phyloP scores from a whole-genome alignment of 2,888 invertebrate species.

The Drosophila prostipennis region DNA sequence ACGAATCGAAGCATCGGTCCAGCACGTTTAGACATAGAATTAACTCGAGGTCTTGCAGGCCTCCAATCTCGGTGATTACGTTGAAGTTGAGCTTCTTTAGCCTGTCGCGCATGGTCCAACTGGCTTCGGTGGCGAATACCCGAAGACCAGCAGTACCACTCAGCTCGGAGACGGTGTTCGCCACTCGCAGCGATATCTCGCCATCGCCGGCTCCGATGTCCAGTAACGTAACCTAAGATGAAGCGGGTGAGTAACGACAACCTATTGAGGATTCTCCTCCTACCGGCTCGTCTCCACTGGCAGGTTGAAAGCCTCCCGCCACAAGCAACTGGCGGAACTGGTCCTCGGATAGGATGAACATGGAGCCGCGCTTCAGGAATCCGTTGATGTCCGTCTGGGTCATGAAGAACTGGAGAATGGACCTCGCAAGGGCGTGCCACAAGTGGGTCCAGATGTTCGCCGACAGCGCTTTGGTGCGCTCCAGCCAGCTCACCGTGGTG shows the following conservation, averaged over 20 bases:
- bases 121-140: slow-evolving; percentile 96
- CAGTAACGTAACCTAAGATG: slow-evolving; percentile 85
- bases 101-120: slow-evolving; percentile 93
- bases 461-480: slow-evolving; percentile 81
- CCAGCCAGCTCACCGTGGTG: slow-evolving; percentile 82
- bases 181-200: slow-evolving; percentile 92
- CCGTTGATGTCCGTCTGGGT: slow-evolving; percentile 98
- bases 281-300: slow-evolving; percentile 62
- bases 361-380: slow-evolving; percentile 95
- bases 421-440: slow-evolving; percentile 94
- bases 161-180: slow-evolving; percentile 85
- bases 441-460: slow-evolving; percentile 91
- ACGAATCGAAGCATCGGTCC: slow-evolving; percentile 95
- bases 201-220: slow-evolving; percentile 99
- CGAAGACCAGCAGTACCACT: slow-evolving; percentile 85
- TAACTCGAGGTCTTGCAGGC: slow-evolving; percentile 81
- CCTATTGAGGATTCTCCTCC: too few relatives aligned
- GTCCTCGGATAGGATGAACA: slow-evolving; percentile 96
- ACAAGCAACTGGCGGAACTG: slow-evolving; percentile 88
- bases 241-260: not conserved
- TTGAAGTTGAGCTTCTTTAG: slow-evolving; percentile 87
- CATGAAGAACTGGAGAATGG: slow-evolving; percentile 95
- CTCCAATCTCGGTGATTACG: slow-evolving; percentile 81
- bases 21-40: slow-evolving; percentile 93
- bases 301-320: slow-evolving; percentile 78